Base-by-base conservation (phyloP, 2,797 vertebrate species). In the Pelochelys cantorii region DNA sequence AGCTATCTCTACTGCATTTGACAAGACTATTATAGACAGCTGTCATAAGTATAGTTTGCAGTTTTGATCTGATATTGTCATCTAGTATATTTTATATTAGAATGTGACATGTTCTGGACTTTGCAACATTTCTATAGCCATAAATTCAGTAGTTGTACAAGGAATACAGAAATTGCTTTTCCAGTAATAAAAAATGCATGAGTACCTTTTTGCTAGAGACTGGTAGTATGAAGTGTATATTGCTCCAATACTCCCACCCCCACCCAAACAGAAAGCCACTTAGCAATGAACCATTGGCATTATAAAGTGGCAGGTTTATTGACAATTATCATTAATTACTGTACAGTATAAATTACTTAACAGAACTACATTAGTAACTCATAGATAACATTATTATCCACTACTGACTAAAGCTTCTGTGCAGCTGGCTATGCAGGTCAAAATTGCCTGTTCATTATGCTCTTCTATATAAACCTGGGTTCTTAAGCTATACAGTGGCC, bases 11-110 rank as follows among this genome's bases (percentile, higher is more conserved):
- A 80, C 80, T 93, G 57, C 18, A 3, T 53, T 75, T 88, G 83
- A 86, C 79, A 92, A 56, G 52, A 83, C 23, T 87, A 3, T 60
- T 90, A 81, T 81, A 93, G 94, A 68, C 86, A 95, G 86, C 85
- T 95, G 89, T 79, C 93, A 81, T 34, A 42, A 34, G 27, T 9
- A 17, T 71, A 87, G 59, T 60, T 88, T 91, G 48, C 59, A 17
- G 29, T 22, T 88, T 91, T 79, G 77, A 79, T 95, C 85, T 89
- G 62, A 3, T 52, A 71, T 84, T 96, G 94, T 91, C 89, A 60
- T 79, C 60, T 84, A 20, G 42, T 62, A 62, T 62, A 52, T 85
- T 93, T 92, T 77, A 31, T 84, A 27, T 88, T 80, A 87, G 42
- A 88, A 62, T 93, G 89, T 93, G 84, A 85, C 20, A 6, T 65